Base-by-base conservation (phyloP, 2,888 invertebrate genomes). In the Amphipyra tragopoginis region DNA sequence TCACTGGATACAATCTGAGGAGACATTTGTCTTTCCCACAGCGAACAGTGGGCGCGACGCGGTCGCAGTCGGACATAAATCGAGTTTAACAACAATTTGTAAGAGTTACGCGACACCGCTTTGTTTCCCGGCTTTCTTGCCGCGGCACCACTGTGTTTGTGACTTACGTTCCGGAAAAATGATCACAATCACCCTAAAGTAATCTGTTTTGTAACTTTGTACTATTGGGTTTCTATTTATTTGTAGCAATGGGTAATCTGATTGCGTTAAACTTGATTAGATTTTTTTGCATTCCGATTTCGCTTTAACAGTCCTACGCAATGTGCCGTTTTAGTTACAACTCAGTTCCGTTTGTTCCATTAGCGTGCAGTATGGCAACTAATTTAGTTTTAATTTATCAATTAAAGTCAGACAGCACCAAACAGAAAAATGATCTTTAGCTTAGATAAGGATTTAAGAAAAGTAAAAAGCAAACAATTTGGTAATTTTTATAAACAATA, bases 51-150 rank as follows among this genome's bases (percentile, higher is more conserved):
- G 70, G 68, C 64, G 67, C 61, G 50, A 54, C 61, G 61, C 49
- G 50, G 69, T 57, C 74, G 52, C 72, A 53, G 66, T 67, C 34
- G 74, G 75, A 75, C 75, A 82, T 84, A 83, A 82, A 83, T 84
- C 79, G 72, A 72, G 77, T 76, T 82, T 76, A 75, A 75, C 78
- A 80, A 80, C 81, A 80, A 84, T 83, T 86, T 81, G 80, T 75
- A 77, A 78, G 77, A 77, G 72, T 77, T 74, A 80, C 65, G 67
- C 58, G 61, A 64, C 55, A 60, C 34, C 47, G 63, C 65, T 77
- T 72, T 59, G 75, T 61, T 62, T 61, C 63, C 66, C 59, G 42
- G 61, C 57, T 77, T 60, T 51, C 52, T 61, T 54, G 47, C 49
- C 53, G 64, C 71, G 59, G 78, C 77, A 74, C 68, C 29, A 56